These are phyloP conservation scores for Leptopilina myrica DNA, from an alignment of 2,888 invertebrate genomes.

Conservation along the genomic window DNA sequence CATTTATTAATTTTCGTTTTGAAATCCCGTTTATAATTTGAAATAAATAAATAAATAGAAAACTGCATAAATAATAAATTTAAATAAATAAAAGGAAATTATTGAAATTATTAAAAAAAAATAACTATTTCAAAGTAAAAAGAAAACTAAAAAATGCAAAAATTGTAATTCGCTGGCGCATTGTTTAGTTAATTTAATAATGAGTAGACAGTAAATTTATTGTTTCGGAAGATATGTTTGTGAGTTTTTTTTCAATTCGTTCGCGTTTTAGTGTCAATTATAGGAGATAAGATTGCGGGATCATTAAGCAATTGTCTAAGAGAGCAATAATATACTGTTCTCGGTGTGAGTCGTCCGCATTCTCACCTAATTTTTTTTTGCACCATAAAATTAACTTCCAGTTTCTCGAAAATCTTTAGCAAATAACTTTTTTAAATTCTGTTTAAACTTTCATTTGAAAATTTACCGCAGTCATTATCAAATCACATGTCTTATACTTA, in stretches of 20 bases:
- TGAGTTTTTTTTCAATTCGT: neutral
- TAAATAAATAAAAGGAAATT: too few relatives aligned
- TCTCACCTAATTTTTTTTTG: constrained; percentile 50
- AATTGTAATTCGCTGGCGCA: neutral
- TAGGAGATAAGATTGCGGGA: constrained; percentile 18
- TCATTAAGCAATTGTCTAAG: constrained; percentile 31
- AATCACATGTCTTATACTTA: neutral
- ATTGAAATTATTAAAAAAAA: too few relatives aligned
- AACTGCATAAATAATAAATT: too few relatives aligned
- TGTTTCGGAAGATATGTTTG: neutral
- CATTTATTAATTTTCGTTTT: too few relatives aligned
- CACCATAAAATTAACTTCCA: constrained; percentile 30
- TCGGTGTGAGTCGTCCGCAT: constrained; percentile 47
- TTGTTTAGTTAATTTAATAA: too few relatives aligned
- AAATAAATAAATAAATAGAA: too few relatives aligned
- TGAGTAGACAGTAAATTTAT: neutral
- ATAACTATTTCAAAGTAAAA: too few relatives aligned
- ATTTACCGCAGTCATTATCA: neutral
- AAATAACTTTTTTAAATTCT: constrained; percentile 9
- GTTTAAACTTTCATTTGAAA: constrained; percentile 33
- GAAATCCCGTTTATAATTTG: too few relatives aligned
- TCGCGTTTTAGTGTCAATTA: constrained; percentile 19
- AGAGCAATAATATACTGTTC: constrained; percentile 40
- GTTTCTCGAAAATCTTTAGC: constrained; percentile 25
- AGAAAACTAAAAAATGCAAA: neutral